Percentiles rank a stretch among this genome's conserved stretches.
These are phyloP conservation scores for Xanthia togata DNA, from an alignment of 2,888 invertebrate genomes.

Conservation along the genomic window DNA sequence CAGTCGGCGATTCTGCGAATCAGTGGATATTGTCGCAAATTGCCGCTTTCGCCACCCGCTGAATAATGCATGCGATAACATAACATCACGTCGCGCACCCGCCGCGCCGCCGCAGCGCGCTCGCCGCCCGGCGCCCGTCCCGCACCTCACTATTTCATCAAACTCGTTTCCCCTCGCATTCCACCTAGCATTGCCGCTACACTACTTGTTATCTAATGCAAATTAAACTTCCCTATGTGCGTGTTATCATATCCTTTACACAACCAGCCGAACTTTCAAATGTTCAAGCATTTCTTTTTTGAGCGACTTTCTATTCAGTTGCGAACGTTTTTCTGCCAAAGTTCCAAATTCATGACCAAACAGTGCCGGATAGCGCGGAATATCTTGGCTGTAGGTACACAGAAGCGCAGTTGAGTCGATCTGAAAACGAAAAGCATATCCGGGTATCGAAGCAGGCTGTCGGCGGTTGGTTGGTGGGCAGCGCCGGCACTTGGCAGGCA, in stretches of 20 bases:
- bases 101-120: conserved; percentile 68
- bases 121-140: conserved; percentile 68
- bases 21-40: conserved; percentile 90
- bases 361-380: conserved; percentile 18
- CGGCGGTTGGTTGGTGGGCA: conserved; percentile 64
- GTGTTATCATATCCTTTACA: conserved; percentile 75
- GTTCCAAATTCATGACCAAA: conserved; percentile 46
- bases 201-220: conserved; percentile 77
- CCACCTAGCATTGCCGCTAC: conserved; percentile 73
- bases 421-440: conserved; percentile 31
- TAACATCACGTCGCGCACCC: conserved; percentile 86
- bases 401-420: conserved; percentile 14
- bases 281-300: conserved; percentile 60
- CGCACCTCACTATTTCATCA: conserved; percentile 69
- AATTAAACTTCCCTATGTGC: conserved; percentile 76
- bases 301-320: conserved; percentile 64
- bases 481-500: conserved; percentile 70
- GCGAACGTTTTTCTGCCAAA: conserved; percentile 47
- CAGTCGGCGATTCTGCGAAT: conserved; percentile 88
- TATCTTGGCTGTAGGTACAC: conserved; percentile 22
- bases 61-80: conserved; percentile 90
- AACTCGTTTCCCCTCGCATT: conserved; percentile 76
- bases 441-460: conserved; percentile 34
- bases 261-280: conserved; percentile 73
- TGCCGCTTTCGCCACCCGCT: conserved; percentile 90